Percentiles rank a stretch among this genome's conserved stretches.
Evolutionary conservation across 2,888 invertebrate species (phyloP).

Genomic region (Drosophila nr. medialis): DNA sequence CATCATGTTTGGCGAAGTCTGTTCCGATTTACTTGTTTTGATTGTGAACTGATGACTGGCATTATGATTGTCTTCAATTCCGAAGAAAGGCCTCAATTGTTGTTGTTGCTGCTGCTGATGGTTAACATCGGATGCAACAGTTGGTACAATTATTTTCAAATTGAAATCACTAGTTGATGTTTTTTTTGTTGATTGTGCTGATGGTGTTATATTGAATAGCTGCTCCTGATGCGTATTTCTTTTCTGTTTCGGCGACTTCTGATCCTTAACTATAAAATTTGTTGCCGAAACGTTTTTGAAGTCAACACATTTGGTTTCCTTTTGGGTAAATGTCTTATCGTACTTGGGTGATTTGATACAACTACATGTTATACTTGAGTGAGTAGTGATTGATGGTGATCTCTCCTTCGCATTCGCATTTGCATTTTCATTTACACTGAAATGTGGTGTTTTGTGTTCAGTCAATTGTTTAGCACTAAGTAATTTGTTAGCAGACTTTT

Average conservation of each 20-base stretch:
- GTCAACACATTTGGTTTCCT: constrained; percentile 26
- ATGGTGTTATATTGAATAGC: constrained; percentile 2
- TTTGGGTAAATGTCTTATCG: constrained; percentile 31
- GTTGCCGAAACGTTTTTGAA: constrained; percentile 1
- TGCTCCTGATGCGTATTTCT: constrained; percentile 9
- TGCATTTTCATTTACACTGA: constrained; percentile 15
- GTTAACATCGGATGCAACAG: constrained; percentile 31
- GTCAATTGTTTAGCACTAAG: constrained; percentile 26
- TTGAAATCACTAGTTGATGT: constrained; percentile 25
- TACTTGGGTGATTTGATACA: constrained; percentile 43
- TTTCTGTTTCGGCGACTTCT: constrained; percentile 11
- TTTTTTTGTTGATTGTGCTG: constrained; percentile 9
- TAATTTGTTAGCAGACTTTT: constrained; percentile 26
- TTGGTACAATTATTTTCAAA: constrained; percentile 12
- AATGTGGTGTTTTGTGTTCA: constrained; percentile 13
- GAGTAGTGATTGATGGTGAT: constrained; percentile 16
- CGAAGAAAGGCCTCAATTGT: constrained; percentile 17
- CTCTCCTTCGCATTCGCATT: constrained; percentile 21
- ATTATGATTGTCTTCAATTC: constrained; percentile 59
- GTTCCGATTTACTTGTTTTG: constrained; percentile 83
- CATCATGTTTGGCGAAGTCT: constrained; percentile 83
- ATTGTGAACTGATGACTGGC: constrained; percentile 25
- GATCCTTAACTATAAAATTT: constrained; percentile 4
- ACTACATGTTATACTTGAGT: constrained; percentile 39
- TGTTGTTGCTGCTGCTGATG: constrained; percentile 18